These are phyloP conservation scores for Thecocarcelia acutangulata DNA, from an alignment of 2,888 invertebrate genomes.

Conservation along the genomic window DNA sequence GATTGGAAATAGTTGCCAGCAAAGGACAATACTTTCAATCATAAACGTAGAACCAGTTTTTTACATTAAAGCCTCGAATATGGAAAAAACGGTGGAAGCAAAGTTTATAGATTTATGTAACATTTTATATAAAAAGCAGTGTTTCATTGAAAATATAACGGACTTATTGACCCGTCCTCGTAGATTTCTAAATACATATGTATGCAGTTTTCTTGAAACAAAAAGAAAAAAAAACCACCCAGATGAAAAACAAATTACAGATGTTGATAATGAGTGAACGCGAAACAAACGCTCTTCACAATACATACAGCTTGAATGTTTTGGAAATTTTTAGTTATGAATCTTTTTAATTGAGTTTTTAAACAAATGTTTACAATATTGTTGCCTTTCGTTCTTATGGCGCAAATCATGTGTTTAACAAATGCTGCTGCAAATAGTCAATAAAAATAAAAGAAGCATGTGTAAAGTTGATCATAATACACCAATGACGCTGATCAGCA, in stretches of 20 bases:
- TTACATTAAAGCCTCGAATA: too few species aligned
- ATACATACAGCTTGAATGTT: conserved; percentile 6
- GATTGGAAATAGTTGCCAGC: too few species aligned
- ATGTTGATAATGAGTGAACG: conserved; percentile 47
- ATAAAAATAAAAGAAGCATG: conserved; percentile 50
- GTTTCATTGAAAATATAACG: too few species aligned
- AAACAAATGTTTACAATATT: conserved; percentile 48
- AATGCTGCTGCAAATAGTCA: conserved; percentile 65
- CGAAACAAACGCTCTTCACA: conserved; percentile 5
- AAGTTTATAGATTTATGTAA: too few species aligned
- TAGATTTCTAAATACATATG: too few species aligned
- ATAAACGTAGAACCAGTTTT: too few species aligned
- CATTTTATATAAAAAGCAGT: too few species aligned
- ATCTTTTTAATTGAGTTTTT: conserved; percentile 9
- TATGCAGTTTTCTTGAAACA: conserved; percentile 35
- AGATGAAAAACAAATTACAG: conserved; percentile 66
- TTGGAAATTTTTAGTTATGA: conserved; percentile 26
- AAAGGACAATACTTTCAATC: too few species aligned
- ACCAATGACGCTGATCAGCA: conserved; percentile 52
- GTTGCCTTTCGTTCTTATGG: conserved; percentile 1
- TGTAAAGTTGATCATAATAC: conserved; percentile 57
- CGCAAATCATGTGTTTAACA: conserved; percentile 68
- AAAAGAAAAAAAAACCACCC: conserved; percentile 18
- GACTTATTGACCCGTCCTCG: too few species aligned
- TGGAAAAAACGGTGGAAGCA: too few species aligned